phyloP scores from a whole-genome alignment of 2,797 vertebrate species.

The Sebastes oblongus region DNA sequence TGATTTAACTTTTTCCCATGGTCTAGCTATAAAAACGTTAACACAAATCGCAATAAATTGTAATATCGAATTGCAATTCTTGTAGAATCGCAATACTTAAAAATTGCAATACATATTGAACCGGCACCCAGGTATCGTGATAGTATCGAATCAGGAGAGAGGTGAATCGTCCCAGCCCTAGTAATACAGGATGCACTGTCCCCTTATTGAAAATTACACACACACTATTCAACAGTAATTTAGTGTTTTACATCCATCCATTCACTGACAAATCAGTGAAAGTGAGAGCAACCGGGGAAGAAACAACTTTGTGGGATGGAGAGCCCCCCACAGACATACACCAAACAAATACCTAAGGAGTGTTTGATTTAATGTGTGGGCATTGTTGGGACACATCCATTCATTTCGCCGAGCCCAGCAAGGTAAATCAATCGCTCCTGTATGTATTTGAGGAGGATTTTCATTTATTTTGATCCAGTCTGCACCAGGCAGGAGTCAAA shows the following conservation, averaged over 20 bases:
- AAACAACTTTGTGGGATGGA: conserved; percentile 68
- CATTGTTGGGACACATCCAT: conserved; percentile 15
- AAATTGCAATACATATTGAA: too few relatives aligned
- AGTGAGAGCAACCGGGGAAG: conserved; percentile 47
- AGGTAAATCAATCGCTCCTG: conserved; percentile 73
- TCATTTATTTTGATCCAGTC: conserved; percentile 77
- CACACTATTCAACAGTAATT: conserved; percentile 30
- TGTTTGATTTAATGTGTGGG: conserved; percentile 69
- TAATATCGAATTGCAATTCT: too few relatives aligned
- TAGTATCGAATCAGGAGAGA: too few relatives aligned
- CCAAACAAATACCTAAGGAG: conserved; percentile 75
- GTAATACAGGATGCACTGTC: conserved; percentile 14
- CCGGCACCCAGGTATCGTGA: too few relatives aligned
- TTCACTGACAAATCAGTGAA: conserved; percentile 38
- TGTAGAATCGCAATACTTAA: too few relatives aligned
- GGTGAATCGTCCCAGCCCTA: too few relatives aligned
- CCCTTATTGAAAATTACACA: conserved; percentile 51
- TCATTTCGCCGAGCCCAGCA: conserved; percentile 43
- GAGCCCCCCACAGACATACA: conserved; percentile 69
- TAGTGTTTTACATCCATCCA: conserved; percentile 37
- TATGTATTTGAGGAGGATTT: conserved; percentile 72
- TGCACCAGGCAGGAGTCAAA: conserved; percentile 76
- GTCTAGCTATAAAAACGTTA: fast-evolving
- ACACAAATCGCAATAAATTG: too few relatives aligned
- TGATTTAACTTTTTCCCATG: too few relatives aligned